Percentiles rank a stretch among this genome's conserved stretches.
Evolutionary conservation across 2,113 vertebrate genomes (phyloP).

Genomic region (Lophura nycthemera): DNA sequence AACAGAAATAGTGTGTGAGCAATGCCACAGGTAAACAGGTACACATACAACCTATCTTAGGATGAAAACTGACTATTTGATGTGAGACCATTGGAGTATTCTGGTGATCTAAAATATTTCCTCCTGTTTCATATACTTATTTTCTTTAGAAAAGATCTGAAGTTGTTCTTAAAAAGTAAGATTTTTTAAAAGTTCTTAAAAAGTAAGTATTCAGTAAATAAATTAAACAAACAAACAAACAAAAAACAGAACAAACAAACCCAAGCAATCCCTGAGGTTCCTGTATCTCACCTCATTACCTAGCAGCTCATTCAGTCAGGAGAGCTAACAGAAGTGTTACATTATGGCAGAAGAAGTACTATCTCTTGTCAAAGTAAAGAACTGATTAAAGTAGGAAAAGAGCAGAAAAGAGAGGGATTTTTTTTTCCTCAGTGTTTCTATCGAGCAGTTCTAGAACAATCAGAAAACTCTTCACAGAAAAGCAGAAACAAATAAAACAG

Average conservation of each 20-base stretch:
- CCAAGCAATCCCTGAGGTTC: neutral
- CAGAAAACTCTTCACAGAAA: neutral
- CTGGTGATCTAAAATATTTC: neutral
- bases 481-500: constrained; percentile 25
- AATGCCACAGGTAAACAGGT: neutral
- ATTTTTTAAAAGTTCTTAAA: neutral
- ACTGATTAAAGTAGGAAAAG: neutral
- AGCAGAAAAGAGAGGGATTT: neutral
- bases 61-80: neutral
- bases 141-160: neutral
- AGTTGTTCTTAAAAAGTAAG: neutral
- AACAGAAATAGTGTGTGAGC: neutral
- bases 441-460: neutral
- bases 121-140: neutral
- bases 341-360: neutral
- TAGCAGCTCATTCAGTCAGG: neutral
- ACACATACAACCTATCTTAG: neutral
- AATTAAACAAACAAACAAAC: neutral
- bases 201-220: neutral
- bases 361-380: neutral
- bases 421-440: neutral
- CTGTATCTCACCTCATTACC: neutral
- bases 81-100: neutral
- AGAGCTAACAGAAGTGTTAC: neutral
- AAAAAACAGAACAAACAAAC: neutral